Evolutionary conservation across 2,888 invertebrate genomes (phyloP).

Genomic region (Diabrotica balteata): DNA sequence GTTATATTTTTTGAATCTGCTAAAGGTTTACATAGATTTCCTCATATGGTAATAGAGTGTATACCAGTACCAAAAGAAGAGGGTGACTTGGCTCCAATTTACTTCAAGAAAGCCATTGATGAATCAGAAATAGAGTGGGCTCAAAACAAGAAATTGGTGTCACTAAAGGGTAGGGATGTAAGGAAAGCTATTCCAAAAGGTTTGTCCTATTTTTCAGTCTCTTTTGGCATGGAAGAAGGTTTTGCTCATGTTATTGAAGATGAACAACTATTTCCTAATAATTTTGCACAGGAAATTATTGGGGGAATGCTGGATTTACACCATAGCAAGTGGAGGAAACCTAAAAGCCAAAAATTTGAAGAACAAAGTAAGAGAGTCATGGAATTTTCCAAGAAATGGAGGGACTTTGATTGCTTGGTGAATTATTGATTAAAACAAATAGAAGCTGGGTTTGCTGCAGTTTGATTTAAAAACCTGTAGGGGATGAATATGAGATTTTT

Average conservation of each 20-base stretch:
- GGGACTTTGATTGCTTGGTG: slow-evolving; percentile 65
- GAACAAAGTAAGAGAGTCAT: slow-evolving; percentile 78
- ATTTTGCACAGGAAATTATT: slow-evolving; percentile 95
- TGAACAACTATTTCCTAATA: slow-evolving; percentile 81
- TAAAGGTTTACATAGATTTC: slow-evolving; percentile 70
- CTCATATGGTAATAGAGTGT: slow-evolving; percentile 90
- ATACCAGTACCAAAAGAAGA: slow-evolving; percentile 83
- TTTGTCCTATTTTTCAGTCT: slow-evolving; percentile 92
- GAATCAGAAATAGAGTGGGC: slow-evolving; percentile 97
- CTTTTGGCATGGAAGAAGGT: slow-evolving; percentile 90
- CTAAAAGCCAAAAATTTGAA: slow-evolving; percentile 76
- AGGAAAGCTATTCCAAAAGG: slow-evolving; percentile 88
- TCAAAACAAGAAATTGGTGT: slow-evolving; percentile 89
- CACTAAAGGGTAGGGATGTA: slow-evolving; percentile 73
- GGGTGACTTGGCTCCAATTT: slow-evolving; percentile 91
- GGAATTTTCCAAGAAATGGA: slow-evolving; percentile 76
- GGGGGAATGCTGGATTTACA: slow-evolving; percentile 94
- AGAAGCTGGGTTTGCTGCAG: too few species aligned
- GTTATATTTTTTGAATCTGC: slow-evolving; percentile 92
- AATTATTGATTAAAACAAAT: background rate
- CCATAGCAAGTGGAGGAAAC: slow-evolving; percentile 85
- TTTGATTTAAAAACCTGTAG: too few species aligned
- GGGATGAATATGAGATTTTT: too few species aligned
- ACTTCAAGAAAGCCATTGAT: slow-evolving; percentile 96
- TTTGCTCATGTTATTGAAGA: slow-evolving; percentile 98